Evolutionary conservation across 2,113 vertebrate genomes (phyloP).

Genomic region (Pedionomus torquatus): DNA sequence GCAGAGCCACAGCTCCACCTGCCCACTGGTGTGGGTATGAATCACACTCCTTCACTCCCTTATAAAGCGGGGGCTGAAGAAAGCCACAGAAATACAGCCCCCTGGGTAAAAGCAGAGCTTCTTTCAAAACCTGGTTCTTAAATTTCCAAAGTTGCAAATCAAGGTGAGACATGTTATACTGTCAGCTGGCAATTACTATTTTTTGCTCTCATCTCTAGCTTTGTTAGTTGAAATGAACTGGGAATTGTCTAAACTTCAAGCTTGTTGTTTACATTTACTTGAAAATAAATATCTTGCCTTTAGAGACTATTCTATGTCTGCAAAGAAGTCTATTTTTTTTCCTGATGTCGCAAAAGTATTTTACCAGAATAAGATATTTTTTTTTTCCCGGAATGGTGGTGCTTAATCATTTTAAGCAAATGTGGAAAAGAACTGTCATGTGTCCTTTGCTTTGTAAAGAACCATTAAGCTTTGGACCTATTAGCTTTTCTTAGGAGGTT

Average conservation of each 20-base stretch:
- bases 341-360: background rate
- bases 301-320: constrained; percentile 21
- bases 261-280: constrained; percentile 7
- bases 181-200: background rate
- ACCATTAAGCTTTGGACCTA: constrained; percentile 47
- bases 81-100: background rate
- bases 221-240: constrained; percentile 10
- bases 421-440: constrained; percentile 41
- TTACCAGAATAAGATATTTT: constrained; percentile 9
- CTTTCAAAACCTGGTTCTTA: background rate
- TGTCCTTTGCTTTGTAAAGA: constrained; percentile 29
- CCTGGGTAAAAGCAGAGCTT: background rate
- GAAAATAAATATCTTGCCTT: constrained; percentile 25
- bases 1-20: background rate
- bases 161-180: background rate
- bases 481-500: constrained; percentile 29
- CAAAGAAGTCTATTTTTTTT: background rate
- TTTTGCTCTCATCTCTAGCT: background rate
- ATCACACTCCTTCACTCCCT: background rate
- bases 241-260: background rate
- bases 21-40: background rate
- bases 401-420: constrained; percentile 43
- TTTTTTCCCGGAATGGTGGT: constrained; percentile 11
- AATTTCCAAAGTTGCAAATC: background rate
- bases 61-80: background rate